Percentiles rank a stretch among this genome's conserved stretches.
Evolutionary conservation across 2,113 vertebrate species (phyloP).

Genomic region (Nyctibius bracteatus): DNA sequence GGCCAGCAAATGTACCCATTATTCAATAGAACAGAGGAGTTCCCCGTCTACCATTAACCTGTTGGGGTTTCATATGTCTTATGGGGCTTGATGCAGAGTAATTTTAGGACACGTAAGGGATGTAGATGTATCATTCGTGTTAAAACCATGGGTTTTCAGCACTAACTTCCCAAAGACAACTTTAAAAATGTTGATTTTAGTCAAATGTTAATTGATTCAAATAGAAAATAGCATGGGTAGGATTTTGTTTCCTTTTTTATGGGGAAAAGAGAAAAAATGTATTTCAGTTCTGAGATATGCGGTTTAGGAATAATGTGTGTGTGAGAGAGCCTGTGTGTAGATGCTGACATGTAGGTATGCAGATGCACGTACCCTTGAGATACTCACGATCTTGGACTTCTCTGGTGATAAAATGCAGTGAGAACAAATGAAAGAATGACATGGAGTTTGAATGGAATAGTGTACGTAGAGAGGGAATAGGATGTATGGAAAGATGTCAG

Average conservation of each 20-base stretch:
- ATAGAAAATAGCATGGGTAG: neutral
- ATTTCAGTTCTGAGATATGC: neutral
- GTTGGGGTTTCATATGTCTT: neutral
- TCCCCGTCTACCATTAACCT: neutral
- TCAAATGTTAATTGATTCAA: conserved; percentile 1
- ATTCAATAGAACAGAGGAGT: neutral
- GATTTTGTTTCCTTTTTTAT: neutral
- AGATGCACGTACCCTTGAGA: neutral
- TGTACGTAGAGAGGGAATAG: neutral
- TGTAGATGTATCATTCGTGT: neutral
- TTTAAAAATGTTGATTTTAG: conserved; percentile 14
- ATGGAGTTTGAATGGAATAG: neutral
- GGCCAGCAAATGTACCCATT: neutral
- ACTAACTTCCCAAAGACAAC: neutral
- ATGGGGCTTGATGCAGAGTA: neutral
- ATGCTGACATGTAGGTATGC: rapidly evolving
- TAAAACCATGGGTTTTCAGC: neutral
- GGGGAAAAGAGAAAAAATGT: neutral
- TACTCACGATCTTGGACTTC: neutral
- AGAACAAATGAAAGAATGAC: neutral
- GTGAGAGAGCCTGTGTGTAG: neutral
- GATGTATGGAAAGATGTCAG: neutral
- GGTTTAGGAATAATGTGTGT: neutral
- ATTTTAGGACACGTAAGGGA: neutral
- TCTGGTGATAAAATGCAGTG: neutral